Percentiles rank a stretch among this genome's conserved stretches.
phyloP scores from a whole-genome alignment of 2,888 invertebrate species.

The Calameuta pallipes region DNA sequence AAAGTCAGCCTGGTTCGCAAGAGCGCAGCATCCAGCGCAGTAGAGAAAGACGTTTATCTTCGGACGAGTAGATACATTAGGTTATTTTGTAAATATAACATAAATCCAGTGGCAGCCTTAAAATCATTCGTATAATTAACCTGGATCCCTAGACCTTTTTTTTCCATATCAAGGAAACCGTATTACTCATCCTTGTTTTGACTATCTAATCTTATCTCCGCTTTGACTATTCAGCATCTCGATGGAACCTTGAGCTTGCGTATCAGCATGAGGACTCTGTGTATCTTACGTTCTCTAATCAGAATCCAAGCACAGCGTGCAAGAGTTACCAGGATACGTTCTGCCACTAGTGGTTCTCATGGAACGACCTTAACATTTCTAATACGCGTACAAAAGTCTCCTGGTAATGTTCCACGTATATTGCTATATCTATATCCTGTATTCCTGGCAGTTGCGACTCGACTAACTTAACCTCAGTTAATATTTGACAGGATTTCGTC shows the following conservation, averaged over 20 bases:
- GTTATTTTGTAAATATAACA: background rate
- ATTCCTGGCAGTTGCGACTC: background rate
- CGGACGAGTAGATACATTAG: background rate
- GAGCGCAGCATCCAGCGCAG: background rate
- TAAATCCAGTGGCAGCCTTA: background rate
- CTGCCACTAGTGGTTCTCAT: background rate
- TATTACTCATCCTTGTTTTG: background rate
- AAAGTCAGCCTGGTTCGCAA: background rate
- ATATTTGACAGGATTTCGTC: slow-evolving; percentile 35
- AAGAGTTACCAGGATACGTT: background rate
- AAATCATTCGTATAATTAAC: background rate
- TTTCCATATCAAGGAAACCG: background rate
- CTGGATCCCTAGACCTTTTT: background rate
- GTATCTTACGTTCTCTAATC: background rate
- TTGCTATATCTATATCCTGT: background rate
- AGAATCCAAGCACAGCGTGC: background rate
- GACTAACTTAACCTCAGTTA: slow-evolving; percentile 17
- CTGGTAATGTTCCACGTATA: background rate
- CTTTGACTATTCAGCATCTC: too few species aligned
- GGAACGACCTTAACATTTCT: background rate
- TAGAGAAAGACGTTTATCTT: background rate
- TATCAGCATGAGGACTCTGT: background rate
- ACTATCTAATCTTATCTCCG: background rate
- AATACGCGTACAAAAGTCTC: background rate
- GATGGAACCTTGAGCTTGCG: too few species aligned